Conservation (phyloP, 2,888 invertebrate species). For the Drosophila kambysellisi region DNA sequence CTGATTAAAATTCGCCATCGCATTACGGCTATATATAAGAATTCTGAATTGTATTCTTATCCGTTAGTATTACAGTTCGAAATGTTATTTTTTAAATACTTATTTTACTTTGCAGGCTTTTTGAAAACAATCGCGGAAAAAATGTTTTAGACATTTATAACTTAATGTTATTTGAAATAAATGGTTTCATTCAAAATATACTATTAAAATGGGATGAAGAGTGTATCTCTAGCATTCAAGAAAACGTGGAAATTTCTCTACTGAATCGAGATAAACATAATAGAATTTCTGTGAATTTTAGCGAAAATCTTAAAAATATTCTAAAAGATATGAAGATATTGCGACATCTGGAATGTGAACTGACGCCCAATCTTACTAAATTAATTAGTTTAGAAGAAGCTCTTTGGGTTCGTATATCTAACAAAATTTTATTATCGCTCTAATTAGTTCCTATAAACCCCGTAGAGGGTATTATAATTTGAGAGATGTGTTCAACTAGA, state of each 20-base stretch:
- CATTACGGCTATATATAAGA: slow-evolving; percentile 87
- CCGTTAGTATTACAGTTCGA: slow-evolving; percentile 85
- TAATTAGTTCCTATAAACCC: no score
- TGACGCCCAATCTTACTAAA: slow-evolving; percentile 88
- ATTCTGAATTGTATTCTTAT: slow-evolving; percentile 88
- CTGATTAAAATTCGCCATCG: slow-evolving; percentile 88
- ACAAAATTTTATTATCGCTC: neutral
- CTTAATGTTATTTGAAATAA: slow-evolving; percentile 89
- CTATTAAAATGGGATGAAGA: slow-evolving; percentile 89
- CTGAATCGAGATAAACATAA: slow-evolving; percentile 83
- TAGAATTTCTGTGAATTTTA: slow-evolving; percentile 89
- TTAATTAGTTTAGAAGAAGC: slow-evolving; percentile 90
- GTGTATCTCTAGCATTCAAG: slow-evolving; percentile 88
- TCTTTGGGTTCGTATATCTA: slow-evolving; percentile 86
- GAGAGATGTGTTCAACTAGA: no score
- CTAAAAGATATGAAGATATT: slow-evolving; percentile 94
- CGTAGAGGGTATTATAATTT: no score
- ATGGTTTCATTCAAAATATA: slow-evolving; percentile 87
- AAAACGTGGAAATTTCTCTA: slow-evolving; percentile 88
- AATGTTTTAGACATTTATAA: slow-evolving; percentile 85
- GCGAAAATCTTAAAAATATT: slow-evolving; percentile 88
- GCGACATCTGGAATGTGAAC: slow-evolving; percentile 88
- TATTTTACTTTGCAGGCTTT: slow-evolving; percentile 84
- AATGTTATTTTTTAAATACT: neutral
- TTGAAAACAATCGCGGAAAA: slow-evolving; percentile 86